A percentile compares a stretch with the other conserved stretches of the same genome.
Conservation (phyloP, 2,888 invertebrate genomes). For the Physocephala rufipes region DNA sequence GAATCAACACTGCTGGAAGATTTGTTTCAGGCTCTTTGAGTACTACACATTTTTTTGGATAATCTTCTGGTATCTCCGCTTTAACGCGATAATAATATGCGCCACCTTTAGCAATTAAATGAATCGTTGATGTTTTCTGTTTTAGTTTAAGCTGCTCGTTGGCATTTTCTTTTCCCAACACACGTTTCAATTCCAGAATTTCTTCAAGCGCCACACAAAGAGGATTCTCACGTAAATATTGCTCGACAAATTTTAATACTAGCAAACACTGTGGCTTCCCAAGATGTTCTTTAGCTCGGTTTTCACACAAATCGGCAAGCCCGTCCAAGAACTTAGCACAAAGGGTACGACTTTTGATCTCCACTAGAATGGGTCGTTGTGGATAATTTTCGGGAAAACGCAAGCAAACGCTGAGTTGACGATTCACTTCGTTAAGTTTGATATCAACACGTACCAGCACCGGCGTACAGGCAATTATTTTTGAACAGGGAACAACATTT, state of each 20-base stretch:
- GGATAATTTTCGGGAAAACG: constrained; percentile 76
- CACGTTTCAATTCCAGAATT: constrained; percentile 70
- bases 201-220: constrained; percentile 78
- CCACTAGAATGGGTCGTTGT: constrained; percentile 69
- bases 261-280: constrained; percentile 72
- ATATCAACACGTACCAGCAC: constrained; percentile 76
- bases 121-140: constrained; percentile 73
- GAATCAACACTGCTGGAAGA: constrained; percentile 72
- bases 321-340: constrained; percentile 72
- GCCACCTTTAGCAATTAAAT: constrained; percentile 69
- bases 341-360: constrained; percentile 76
- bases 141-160: constrained; percentile 73
- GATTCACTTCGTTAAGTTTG: constrained; percentile 68
- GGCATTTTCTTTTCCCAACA: constrained; percentile 61
- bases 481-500: constrained; percentile 71
- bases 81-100: constrained; percentile 72
- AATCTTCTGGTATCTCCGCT: constrained; percentile 72
- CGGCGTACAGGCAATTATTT: constrained; percentile 73
- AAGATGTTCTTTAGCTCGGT: constrained; percentile 69
- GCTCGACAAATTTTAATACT: constrained; percentile 71
- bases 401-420: constrained; percentile 72
- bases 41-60: constrained; percentile 68
- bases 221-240: constrained; percentile 74
- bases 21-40: constrained; percentile 72
- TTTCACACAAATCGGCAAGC: constrained; percentile 71